A percentile compares a stretch with the other conserved stretches of the same genome.
Evolutionary conservation across 2,888 invertebrate species (phyloP).

Genomic region (Cerastoderma edule): DNA sequence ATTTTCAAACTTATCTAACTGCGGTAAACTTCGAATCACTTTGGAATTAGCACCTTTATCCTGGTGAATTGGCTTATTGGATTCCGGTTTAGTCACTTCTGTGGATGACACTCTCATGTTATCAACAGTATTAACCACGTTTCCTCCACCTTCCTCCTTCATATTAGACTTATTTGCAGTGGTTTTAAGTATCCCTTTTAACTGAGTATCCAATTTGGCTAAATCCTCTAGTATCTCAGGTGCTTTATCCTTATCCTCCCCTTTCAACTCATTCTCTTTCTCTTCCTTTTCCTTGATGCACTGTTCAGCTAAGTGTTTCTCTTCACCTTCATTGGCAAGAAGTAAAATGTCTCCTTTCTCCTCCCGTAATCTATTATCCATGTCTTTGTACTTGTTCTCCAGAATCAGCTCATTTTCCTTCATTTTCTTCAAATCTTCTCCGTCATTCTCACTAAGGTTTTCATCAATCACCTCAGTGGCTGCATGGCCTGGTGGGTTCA

Average conservation of each 20-base stretch:
- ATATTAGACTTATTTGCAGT: conserved; percentile 57
- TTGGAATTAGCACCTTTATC: conserved; percentile 49
- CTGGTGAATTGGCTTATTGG: conserved; percentile 44
- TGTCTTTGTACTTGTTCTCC: conserved; percentile 72
- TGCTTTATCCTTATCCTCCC: conserved; percentile 47
- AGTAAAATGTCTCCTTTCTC: conserved; percentile 71
- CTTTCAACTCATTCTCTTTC: conserved; percentile 51
- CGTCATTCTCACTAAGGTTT: conserved; percentile 78
- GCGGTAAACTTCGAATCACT: conserved; percentile 53
- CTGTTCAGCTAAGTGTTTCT: conserved; percentile 76
- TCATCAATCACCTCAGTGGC: conserved; percentile 82
- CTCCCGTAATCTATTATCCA: conserved; percentile 76
- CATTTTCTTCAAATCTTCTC: conserved; percentile 73
- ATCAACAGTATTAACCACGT: conserved; percentile 13
- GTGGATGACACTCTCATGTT: conserved; percentile 27
- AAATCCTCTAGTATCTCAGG: conserved; percentile 43
- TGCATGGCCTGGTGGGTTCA: conserved; percentile 71
- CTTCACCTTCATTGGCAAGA: conserved; percentile 64
- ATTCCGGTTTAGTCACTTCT: conserved; percentile 45
- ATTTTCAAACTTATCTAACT: conserved; percentile 54
- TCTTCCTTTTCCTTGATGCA: conserved; percentile 70
- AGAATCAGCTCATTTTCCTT: conserved; percentile 69
- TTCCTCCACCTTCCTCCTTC: conserved; percentile 34
- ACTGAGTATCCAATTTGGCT: conserved; percentile 56
- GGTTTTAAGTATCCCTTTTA: conserved; percentile 59